Base-by-base conservation (phyloP, 2,888 invertebrate genomes). In the Cecidostiba fungosa region DNA sequence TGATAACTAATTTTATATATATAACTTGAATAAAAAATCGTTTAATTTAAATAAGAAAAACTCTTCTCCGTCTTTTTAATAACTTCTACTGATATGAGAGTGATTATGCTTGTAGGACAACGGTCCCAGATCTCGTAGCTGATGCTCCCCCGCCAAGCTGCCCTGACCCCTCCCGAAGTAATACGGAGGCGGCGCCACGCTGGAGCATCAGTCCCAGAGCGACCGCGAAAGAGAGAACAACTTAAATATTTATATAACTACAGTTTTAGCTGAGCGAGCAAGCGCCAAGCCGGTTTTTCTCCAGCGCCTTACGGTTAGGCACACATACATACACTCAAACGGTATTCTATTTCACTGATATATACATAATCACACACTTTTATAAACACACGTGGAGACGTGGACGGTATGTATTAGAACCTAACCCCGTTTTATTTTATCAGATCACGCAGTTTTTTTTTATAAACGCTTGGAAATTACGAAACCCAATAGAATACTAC, bases 31-130 rank as follows among this genome's bases (percentile, higher is more conserved):
- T 82, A 76, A 79, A 82, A 32, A 77, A 62, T 72, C 32, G 32
- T 84, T 84, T 82, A 82, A 81, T 82, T 73, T 84, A 59, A 39
- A 74, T 77, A 85, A 79, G 12, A 81, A 39, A 36, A 66, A 80
- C 77, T 78, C 32, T 77, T 29, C 19, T 36, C 0, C 16, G 50
- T n/a, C 10, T 32, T 10, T 72, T 10, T 43, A 23, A 39, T 23
- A 39, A 36, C 23, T 19, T 66, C 19, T 29, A 16, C 1, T 1
- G 29, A 16, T 26, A 5, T n/a, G 3, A 54, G 43, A 12, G 43
- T 32, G 39, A 39, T 0, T 0, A 36, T 6, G 3, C 36, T 3
- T 3, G 6, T 6, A 6, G 36, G 36, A 12, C 12, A 43, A 43
- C 43, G 12, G 43, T 43, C 12, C 8, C 10, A 43, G 12, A 12